phyloP scores from a whole-genome alignment of 2,797 vertebrate species.

The Falco columbarius region DNA sequence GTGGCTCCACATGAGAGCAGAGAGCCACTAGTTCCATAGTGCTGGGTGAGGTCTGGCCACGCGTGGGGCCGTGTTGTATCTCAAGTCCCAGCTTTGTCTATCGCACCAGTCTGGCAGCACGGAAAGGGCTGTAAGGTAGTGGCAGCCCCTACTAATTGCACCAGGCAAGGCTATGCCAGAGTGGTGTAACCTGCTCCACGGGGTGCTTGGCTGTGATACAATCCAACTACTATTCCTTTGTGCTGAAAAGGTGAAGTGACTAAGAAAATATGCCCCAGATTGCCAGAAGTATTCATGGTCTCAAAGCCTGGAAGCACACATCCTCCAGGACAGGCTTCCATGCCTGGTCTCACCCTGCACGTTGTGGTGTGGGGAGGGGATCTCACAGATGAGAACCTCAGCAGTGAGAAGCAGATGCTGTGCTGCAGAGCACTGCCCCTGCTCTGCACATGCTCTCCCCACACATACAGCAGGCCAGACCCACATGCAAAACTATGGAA shows the following conservation, averaged over 20 bases:
- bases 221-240: not conserved
- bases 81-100: not conserved
- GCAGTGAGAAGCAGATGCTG: fast-evolving
- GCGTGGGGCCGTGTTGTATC: fast-evolving
- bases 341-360: not conserved
- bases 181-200: fast-evolving
- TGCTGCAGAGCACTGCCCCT: not conserved
- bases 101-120: not conserved
- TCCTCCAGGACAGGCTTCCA: not conserved
- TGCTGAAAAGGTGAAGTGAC: not conserved
- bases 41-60: not conserved
- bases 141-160: not conserved
- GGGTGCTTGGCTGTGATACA: not conserved
- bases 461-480: not conserved
- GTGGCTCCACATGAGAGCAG: not conserved
- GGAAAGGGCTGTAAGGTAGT: not conserved
- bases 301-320: not conserved
- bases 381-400: not conserved
- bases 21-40: not conserved
- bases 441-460: not conserved
- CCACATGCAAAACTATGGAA: not conserved
- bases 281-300: not conserved
- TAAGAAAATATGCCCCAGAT: not conserved
- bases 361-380: not conserved
- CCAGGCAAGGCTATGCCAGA: not conserved